phyloP scores from a whole-genome alignment of 2,113 vertebrate genomes.

The Poecile atricapillus region DNA sequence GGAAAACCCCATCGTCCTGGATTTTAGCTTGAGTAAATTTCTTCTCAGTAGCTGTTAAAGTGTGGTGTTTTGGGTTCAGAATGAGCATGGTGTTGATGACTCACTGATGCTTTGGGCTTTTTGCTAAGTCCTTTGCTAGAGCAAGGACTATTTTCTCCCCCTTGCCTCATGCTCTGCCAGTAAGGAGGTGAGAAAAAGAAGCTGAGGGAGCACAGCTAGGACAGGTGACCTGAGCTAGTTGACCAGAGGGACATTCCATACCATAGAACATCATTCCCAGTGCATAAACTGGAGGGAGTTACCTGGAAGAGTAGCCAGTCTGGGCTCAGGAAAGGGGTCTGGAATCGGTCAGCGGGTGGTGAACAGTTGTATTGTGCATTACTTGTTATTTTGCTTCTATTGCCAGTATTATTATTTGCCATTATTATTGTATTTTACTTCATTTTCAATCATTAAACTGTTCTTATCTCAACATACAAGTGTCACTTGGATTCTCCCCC shows the following conservation, averaged over 20 bases:
- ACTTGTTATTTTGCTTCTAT: not conserved
- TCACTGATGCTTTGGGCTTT: not conserved
- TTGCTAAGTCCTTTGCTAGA: accelerated
- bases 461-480: not conserved
- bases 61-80: not conserved
- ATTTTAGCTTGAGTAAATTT: not conserved
- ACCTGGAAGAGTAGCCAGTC: not conserved
- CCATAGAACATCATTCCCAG: not conserved
- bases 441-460: not conserved
- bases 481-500: not conserved
- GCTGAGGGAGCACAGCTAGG: not conserved
- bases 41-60: not conserved
- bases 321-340: not conserved
- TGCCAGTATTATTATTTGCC: not conserved
- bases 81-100: not conserved
- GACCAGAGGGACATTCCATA: not conserved
- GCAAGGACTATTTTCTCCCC: not conserved
- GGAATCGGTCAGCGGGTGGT: accelerated
- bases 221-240: not conserved
- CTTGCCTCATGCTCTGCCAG: not conserved
- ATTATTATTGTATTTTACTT: not conserved
- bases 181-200: not conserved
- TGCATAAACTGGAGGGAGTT: not conserved
- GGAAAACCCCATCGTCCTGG: not conserved
- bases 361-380: not conserved